phyloP scores from a whole-genome alignment of 1,140 invertebrate genomes.

The Pachyrhynchus sulphureomaculatus region DNA sequence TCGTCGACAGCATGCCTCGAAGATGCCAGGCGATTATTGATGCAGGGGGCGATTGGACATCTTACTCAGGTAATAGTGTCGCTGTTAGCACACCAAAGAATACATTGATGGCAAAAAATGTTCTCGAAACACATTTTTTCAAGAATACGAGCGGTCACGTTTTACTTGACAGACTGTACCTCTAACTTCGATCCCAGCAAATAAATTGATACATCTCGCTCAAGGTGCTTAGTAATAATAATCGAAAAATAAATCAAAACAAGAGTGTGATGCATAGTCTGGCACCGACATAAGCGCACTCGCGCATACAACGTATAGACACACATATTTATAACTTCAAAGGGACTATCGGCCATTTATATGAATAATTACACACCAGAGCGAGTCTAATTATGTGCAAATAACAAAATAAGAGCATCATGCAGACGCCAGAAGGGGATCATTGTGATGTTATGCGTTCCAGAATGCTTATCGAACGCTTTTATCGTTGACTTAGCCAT shows the following conservation, averaged over 20 bases:
- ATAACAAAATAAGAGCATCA: conserved; percentile 34
- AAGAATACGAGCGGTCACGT: no score
- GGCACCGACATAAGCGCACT: neutral
- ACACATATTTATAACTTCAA: conserved; percentile 33
- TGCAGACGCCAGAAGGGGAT: conserved; percentile 13
- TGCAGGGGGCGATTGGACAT: no score
- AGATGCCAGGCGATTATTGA: no score
- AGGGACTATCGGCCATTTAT: conserved; percentile 33
- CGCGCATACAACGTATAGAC: conserved; percentile 13
- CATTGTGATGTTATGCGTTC: conserved; percentile 8
- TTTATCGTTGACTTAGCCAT: no score
- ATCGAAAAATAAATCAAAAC: conserved; percentile 19
- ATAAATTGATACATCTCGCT: neutral
- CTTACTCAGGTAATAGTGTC: no score
- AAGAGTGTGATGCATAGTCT: neutral
- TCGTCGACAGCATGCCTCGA: no score
- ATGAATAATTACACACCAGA: conserved; percentile 33
- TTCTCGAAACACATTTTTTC: no score
- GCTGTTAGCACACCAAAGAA: no score
- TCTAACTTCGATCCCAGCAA: no score
- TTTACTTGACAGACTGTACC: no score
- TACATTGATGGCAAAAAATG: no score
- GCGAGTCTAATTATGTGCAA: conserved; percentile 32
- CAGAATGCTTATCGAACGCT: no score
- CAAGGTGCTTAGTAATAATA: neutral